Evolutionary conservation across 1,140 invertebrate genomes (phyloP), one percentile per base, ranked within the genome.

Genomic region (Mylabris phalerata): DNA sequence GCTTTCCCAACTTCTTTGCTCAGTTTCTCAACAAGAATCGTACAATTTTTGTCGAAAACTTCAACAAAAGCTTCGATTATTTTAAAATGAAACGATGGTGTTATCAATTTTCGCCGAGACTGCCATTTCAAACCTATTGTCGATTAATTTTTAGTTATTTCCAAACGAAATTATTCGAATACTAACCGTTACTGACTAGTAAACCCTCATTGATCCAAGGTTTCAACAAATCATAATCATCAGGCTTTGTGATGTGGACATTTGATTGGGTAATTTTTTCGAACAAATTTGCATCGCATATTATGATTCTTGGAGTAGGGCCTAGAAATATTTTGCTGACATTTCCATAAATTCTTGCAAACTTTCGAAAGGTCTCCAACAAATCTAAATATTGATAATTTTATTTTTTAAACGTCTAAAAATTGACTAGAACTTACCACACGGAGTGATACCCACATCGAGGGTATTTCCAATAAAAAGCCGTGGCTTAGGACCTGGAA

Each of bases 71-170:
- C 82, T 59, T 89, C 82, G 10, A 92, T 69, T 27, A 92, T 88
- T 55, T 85, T 84, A 66, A 90, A 89, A 69, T 92, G 89, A 67
- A 92, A 92, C 0, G 88, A 84, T 4, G 89, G 88, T 0, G 89
- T 91, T 27, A 90, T 69, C 48, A 89, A 75, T 72, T 84, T 91
- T 32, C 91, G 73, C 59, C 87, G 75, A 0, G 59, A 69, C 48
- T 80, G 79, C 91, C 91, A 93, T 77, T 57, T 57, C 19, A 13
- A 24, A 4, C 55, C 55, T 57, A 13, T 43, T n/a, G 41, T 5
- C 32, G 7, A 42, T 26, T 24, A 40, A 41, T 3, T 42, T 44
- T 42, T 42, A 43, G 19, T 52, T 39, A 47, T n/a, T 10, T 27
- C 13, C 13, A 9, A 13, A n/a, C 13, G 46, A 48, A 39, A 45